These are phyloP conservation scores for Hafferia zeledoni DNA, from an alignment of 2,797 vertebrate species.

Conservation along the genomic window DNA sequence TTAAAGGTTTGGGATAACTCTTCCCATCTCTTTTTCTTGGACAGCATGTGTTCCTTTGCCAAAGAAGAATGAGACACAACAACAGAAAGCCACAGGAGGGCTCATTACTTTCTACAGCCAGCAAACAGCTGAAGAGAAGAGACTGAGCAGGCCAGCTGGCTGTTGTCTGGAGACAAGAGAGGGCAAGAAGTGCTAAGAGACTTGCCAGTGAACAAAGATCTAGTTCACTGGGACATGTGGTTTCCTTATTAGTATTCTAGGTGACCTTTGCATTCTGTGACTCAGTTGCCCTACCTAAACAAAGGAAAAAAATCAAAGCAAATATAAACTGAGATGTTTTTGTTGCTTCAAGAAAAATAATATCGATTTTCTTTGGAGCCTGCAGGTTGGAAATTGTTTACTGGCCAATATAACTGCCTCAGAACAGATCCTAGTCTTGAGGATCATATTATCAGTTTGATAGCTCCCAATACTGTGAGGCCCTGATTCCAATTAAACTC, in stretches of 20 bases:
- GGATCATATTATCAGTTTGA: background rate
- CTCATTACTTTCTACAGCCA: background rate
- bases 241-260: background rate
- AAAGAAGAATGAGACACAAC: background rate
- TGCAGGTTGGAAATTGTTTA: background rate
- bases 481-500: constrained; percentile 17
- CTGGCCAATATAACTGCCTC: background rate
- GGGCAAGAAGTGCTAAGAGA: background rate
- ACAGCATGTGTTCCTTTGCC: background rate
- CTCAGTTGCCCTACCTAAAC: background rate
- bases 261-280: background rate
- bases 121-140: background rate
- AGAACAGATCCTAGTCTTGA: background rate
- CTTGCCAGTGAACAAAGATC: background rate
- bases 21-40: background rate
- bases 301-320: background rate
- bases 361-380: background rate
- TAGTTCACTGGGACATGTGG: background rate
- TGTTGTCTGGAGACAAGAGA: background rate
- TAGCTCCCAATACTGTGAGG: background rate
- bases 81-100: background rate
- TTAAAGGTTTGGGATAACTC: background rate
- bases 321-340: background rate
- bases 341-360: background rate
- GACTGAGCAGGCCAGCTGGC: background rate